Evolutionary conservation across 2,113 vertebrate species (phyloP).

Genomic region (Octodon degus): DNA sequence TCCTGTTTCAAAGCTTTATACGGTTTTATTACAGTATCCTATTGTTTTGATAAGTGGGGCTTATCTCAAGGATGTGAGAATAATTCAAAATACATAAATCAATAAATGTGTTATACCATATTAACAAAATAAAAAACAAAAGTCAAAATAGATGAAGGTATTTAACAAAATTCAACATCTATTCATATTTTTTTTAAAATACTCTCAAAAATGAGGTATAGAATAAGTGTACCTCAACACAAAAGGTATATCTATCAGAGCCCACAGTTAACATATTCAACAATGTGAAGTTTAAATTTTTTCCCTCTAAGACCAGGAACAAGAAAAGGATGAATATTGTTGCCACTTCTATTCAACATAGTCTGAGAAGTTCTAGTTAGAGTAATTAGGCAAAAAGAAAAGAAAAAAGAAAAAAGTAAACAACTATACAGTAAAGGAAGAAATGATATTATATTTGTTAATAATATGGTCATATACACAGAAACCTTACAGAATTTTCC

Average conservation of each 20-base stretch:
- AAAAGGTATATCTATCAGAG: background rate
- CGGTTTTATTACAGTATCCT: background rate
- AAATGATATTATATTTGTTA: background rate
- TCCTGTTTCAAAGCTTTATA: background rate
- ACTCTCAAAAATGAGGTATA: background rate
- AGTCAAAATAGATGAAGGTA: background rate
- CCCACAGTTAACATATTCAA: background rate
- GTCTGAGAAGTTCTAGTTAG: background rate
- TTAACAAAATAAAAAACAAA: background rate
- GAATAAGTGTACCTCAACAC: background rate
- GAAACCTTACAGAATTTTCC: background rate
- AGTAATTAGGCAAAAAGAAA: background rate
- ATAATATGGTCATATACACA: background rate
- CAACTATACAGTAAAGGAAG: background rate
- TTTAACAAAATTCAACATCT: background rate
- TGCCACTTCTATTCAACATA: background rate
- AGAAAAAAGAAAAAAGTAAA: background rate
- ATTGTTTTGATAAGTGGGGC: background rate
- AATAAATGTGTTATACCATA: background rate
- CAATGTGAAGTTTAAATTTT: background rate
- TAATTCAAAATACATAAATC: conserved; percentile 8
- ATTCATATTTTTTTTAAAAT: background rate
- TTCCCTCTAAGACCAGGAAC: background rate
- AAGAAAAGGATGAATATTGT: background rate
- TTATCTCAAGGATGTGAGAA: background rate